Base-by-base conservation (phyloP, 2,113 vertebrate genomes). In the Zosterops japonicus region DNA sequence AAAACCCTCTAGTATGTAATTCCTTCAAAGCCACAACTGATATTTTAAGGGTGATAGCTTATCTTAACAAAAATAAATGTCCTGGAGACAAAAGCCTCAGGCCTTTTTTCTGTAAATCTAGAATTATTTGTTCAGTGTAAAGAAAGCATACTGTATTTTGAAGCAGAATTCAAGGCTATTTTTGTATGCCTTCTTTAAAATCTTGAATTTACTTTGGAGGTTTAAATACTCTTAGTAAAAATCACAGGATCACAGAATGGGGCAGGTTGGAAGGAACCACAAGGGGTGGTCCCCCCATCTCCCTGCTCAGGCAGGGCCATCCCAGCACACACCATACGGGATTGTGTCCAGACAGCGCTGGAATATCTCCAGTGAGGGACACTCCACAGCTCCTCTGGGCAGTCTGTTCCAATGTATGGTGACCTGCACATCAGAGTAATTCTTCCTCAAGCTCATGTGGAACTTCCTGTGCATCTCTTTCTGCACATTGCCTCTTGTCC, bases 361-460 rank as follows among this genome's bases (percentile, higher is more conserved):
- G 24, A 63, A 4, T n/a, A 49, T 12, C 24, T 71, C n/a, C 41
- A 79, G 5, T 18, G 65, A 63, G 24, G 35, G 16, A 59, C 9
- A 14, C 1, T 33, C 46, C 55, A 33, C 57, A 55, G 7, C 2
- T 11, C 25, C n/a, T 21, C 65, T 35, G n/a, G 20, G 16, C 5
- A 53, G 4, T 9, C 56, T 70, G 12, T n/a, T 55, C 64, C 23
- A 29, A 3, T 29, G n/a, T 5, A 2, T 15, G 10, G 22, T 33
- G 22, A 23, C 55, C 12, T 1, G 1, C n/a, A 63, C 16, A 55
- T 25, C 11, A 28, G 14, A 36, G 33, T 53, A 55, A 12, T 47
- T 63, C 29, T 41, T 41, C 13, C 29, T 47, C 4, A 7, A 4
- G 1, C 18, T 39, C 11, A 24, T 1, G 3, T 35, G 41, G 29